Conservation (phyloP, 2,888 invertebrate genomes). For the Lasioglossum marginatum region DNA sequence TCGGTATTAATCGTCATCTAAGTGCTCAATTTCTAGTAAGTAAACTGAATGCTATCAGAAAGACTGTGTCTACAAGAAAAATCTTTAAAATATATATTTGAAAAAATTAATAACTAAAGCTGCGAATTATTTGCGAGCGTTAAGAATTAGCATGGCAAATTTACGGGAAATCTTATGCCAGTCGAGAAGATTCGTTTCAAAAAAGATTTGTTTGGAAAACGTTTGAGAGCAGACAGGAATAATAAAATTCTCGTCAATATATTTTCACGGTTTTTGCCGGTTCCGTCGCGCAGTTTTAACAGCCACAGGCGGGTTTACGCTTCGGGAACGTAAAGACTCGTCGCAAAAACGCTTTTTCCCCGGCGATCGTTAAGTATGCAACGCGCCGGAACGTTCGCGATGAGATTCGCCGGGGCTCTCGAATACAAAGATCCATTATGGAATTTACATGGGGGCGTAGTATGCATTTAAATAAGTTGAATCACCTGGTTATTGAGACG, state of each 20-base stretch:
- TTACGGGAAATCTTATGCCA: not conserved
- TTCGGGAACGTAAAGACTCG: not conserved
- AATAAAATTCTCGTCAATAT: not conserved
- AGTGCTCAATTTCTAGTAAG: too few species aligned
- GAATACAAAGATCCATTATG: slow-evolving; percentile 58
- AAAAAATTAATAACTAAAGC: not conserved
- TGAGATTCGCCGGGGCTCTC: not conserved
- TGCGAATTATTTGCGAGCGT: not conserved
- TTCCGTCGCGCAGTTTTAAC: not conserved
- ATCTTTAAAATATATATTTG: not conserved
- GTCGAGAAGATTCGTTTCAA: not conserved
- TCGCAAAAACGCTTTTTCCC: not conserved
- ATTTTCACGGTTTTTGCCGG: slow-evolving; percentile 1
- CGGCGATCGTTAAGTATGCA: slow-evolving; percentile 47
- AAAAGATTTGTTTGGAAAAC: not conserved
- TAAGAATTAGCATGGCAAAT: not conserved
- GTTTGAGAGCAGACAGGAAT: not conserved
- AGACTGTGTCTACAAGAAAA: not conserved
- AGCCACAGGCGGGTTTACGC: not conserved
- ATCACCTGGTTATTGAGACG: slow-evolving; percentile 18
- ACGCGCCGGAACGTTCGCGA: not conserved
- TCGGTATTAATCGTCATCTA: too few species aligned
- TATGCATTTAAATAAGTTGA: slow-evolving; percentile 67
- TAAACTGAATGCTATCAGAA: too few species aligned
- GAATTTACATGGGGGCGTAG: slow-evolving; percentile 62